A percentile compares a stretch with the other conserved stretches of the same genome.
Conservation (phyloP, 2,888 invertebrate genomes). For the Eupithecia centaureata region DNA sequence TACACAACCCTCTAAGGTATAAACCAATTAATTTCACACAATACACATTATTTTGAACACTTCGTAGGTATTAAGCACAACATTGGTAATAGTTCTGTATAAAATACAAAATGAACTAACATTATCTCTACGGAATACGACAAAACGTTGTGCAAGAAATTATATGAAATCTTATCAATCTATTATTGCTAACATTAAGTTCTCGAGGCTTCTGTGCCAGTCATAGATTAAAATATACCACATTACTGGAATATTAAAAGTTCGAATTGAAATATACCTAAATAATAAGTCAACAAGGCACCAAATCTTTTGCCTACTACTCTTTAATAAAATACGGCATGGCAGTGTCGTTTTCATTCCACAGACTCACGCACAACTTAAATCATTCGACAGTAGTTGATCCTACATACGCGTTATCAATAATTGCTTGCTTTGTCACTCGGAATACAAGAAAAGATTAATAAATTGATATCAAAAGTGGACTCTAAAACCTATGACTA, state of each 20-base stretch:
- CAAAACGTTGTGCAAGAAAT: slow-evolving; percentile 66
- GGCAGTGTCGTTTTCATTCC: slow-evolving; percentile 61
- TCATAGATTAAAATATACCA: slow-evolving; percentile 33
- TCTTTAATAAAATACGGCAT: slow-evolving; percentile 55
- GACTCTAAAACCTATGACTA: slow-evolving; percentile 59
- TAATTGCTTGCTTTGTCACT: slow-evolving; percentile 53
- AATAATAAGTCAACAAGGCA: slow-evolving; percentile 34
- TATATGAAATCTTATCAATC: slow-evolving; percentile 70
- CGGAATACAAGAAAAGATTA: slow-evolving; percentile 54
- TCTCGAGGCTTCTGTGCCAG: slow-evolving; percentile 54
- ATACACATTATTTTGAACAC: slow-evolving; percentile 31
- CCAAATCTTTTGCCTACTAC: slow-evolving; percentile 35
- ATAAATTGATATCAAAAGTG: slow-evolving; percentile 62
- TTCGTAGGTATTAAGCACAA: slow-evolving; percentile 31
- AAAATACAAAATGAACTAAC: slow-evolving; percentile 30
- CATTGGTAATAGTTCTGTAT: slow-evolving; percentile 11
- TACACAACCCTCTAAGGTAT: slow-evolving; percentile 14
- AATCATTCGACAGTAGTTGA: slow-evolving; percentile 65
- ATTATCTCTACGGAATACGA: slow-evolving; percentile 44
- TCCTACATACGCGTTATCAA: slow-evolving; percentile 54
- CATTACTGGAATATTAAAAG: slow-evolving; percentile 21
- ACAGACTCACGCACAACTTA: slow-evolving; percentile 38
- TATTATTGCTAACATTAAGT: slow-evolving; percentile 76
- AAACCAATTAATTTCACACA: slow-evolving; percentile 3
- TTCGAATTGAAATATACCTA: slow-evolving; percentile 22